Percentiles rank a stretch among this genome's conserved stretches.
phyloP scores from a whole-genome alignment of 2,113 vertebrate species.

The Menidia beryllina region DNA sequence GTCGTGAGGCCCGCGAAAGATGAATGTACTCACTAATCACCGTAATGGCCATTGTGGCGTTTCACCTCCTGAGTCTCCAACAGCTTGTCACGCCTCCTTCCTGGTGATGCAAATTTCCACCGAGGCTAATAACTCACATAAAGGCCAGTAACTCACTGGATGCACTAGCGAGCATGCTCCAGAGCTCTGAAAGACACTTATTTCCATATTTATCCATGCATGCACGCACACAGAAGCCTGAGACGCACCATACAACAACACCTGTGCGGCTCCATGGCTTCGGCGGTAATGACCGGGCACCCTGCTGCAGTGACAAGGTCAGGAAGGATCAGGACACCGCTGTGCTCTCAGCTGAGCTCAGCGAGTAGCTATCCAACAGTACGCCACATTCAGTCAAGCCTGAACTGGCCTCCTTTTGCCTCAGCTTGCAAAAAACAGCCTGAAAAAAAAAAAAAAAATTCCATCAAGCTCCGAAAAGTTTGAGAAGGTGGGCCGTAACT shows the following conservation, averaged over 20 bases:
- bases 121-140: slow-evolving; percentile 53
- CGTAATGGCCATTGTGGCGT: slow-evolving; percentile 54
- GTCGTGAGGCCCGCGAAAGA: slow-evolving; percentile 60
- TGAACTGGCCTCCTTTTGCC: slow-evolving; percentile 8
- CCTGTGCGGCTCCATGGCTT: slow-evolving; percentile 48
- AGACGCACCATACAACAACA: slow-evolving; percentile 26
- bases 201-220: slow-evolving; percentile 25
- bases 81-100: slow-evolving; percentile 57
- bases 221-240: slow-evolving; percentile 10
- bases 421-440: slow-evolving; percentile 19
- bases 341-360: slow-evolving; percentile 60
- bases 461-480: slow-evolving; percentile 50
- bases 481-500: slow-evolving; percentile 11
- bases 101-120: slow-evolving; percentile 68
- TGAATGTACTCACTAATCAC: slow-evolving; percentile 64
- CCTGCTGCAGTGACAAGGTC: slow-evolving; percentile 71
- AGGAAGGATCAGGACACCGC: slow-evolving; percentile 61
- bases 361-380: slow-evolving; percentile 32
- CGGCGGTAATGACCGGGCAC: slow-evolving; percentile 62
- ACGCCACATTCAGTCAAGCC: slow-evolving; percentile 23
- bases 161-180: slow-evolving; percentile 14
- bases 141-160: slow-evolving; percentile 49
- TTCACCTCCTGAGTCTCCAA: slow-evolving; percentile 59
- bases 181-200: slow-evolving; percentile 21
- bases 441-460: no score